Percentiles rank a stretch among this genome's conserved stretches.
phyloP scores from a whole-genome alignment of 2,888 invertebrate species.

The Dynastes grantii region DNA sequence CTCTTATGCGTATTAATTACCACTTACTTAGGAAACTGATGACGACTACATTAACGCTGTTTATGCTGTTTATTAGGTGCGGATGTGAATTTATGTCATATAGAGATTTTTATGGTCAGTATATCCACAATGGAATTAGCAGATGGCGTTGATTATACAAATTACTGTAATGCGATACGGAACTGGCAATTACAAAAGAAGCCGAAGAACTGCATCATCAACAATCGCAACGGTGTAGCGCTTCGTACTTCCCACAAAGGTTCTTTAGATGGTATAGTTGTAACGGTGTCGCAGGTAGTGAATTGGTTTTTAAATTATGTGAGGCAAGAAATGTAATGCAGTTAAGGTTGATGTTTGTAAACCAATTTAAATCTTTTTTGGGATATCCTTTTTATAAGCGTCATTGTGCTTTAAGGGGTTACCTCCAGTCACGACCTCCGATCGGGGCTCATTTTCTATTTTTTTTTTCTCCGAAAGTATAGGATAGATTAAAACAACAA shows the following conservation, averaged over 20 bases:
- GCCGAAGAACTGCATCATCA: neutral
- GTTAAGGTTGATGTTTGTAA: neutral
- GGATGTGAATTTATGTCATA: slow-evolving; percentile 31
- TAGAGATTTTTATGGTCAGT: slow-evolving; percentile 13
- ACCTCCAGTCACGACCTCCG: no score
- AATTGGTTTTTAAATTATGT: neutral
- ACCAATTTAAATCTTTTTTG: neutral
- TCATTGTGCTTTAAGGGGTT: no score
- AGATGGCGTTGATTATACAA: neutral
- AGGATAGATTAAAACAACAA: no score
- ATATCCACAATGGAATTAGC: slow-evolving; percentile 17
- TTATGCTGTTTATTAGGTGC: neutral
- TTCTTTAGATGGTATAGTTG: neutral
- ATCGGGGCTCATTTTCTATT: no score
- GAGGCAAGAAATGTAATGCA: neutral
- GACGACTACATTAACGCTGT: slow-evolving; percentile 1
- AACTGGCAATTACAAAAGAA: slow-evolving; percentile 6
- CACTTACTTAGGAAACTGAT: neutral
- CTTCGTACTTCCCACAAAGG: neutral
- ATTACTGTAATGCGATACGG: slow-evolving; percentile 9
- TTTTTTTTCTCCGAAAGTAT: no score
- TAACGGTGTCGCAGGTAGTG: neutral
- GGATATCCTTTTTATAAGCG: neutral
- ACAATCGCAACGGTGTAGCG: slow-evolving; percentile 1
- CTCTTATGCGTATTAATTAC: slow-evolving; percentile 11